Base-by-base conservation (phyloP, 2,113 vertebrate species). In the Oreochromis spilurus region DNA sequence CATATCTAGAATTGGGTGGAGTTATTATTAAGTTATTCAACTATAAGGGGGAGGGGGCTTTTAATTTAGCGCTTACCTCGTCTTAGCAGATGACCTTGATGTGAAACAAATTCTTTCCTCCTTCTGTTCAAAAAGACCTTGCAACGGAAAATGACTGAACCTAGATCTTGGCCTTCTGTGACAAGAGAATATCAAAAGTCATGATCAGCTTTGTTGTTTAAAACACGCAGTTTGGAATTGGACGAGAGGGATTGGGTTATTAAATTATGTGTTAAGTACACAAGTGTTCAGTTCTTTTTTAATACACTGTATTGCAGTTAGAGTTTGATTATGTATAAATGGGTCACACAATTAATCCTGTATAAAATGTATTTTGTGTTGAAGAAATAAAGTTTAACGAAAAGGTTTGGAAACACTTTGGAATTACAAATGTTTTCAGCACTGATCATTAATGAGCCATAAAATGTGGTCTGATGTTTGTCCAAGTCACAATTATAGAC, bases 111-210 rank as follows among this genome's bases (percentile, higher is more conserved):
- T 65, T 92, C 89, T 95, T 95, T 96, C 93, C 92, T 95, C 94
- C 90, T 92, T 93, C 91, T 95, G 91, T 92, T 95, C 90, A 96
- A 91, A 94, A 92, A 96, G 83, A 88, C 93, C 93, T 94, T 96
- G 95, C 95, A 97, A 93, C 90, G 93, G 88, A 92, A 89, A 92
- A 96, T 26, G 84, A 96, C 94, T 90, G 95, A 95, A 90, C 93
- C 93, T 95, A 96, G 92, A 67, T 82, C 89, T 84, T 89, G 88
- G 82, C 81, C 90, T 91, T 95, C 95, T 95, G 94, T 53, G 93
- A 88, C 87, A 91, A 93, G 84, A 92, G 88, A 89, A 93, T 84
- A 82, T 91, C 53, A 88, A 85, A 89, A 79, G 84, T 81, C 87
- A 91, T 38, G 11, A 78, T 87, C 55, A 86, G 54, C 70, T 90